These are phyloP conservation scores for Ganaspis sp. DNA, from an alignment of 1,140 invertebrate species.

Conservation along the genomic window DNA sequence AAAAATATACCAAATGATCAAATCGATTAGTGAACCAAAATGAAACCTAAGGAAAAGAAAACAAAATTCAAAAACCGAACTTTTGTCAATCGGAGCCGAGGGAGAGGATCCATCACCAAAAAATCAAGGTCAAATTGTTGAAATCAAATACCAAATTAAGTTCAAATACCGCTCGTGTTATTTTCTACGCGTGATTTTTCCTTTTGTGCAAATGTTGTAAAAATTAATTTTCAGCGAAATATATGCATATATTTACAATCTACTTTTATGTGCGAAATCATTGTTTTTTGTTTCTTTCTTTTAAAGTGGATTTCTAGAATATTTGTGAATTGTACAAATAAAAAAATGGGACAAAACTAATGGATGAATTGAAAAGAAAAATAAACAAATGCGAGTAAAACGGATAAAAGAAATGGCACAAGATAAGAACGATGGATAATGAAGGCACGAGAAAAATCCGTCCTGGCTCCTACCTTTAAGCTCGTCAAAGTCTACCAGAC, in stretches of 20 bases:
- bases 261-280: not conserved
- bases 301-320: not conserved
- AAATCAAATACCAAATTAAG: too few species aligned
- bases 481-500: constrained; percentile 88
- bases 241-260: too few species aligned
- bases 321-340: constrained; percentile 32
- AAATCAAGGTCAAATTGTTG: constrained; percentile 39
- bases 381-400: not conserved
- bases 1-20: constrained; percentile 49
- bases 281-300: not conserved
- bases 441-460: constrained; percentile 60
- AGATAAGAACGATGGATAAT: constrained; percentile 56
- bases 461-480: constrained; percentile 81
- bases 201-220: not conserved
- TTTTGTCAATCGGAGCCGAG: constrained; percentile 42
- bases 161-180: not conserved
- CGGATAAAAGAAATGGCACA: constrained; percentile 12
- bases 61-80: constrained; percentile 40
- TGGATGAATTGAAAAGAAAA: not conserved
- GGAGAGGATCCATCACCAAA: constrained; percentile 52
- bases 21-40: constrained; percentile 51
- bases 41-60: constrained; percentile 37
- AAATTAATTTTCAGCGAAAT: not conserved
- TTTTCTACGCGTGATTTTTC: not conserved
- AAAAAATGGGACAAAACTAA: not conserved